phyloP scores from a whole-genome alignment of 2,888 invertebrate genomes.

The Melipona beecheii region DNA sequence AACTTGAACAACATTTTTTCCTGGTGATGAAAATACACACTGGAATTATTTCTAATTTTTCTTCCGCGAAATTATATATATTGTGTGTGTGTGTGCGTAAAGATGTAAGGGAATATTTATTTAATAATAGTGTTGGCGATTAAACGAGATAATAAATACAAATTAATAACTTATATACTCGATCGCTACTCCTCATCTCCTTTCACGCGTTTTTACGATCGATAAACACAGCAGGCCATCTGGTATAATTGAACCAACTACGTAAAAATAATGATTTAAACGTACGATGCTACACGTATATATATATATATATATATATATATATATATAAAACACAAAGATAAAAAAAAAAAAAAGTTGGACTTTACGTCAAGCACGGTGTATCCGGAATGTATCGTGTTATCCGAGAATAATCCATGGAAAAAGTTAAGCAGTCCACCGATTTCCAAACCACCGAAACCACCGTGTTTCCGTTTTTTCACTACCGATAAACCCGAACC shows the following conservation, averaged over 20 bases:
- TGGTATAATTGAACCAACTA: too few species aligned
- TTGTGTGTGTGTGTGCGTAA: background rate
- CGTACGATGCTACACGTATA: too few species aligned
- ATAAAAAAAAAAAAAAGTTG: background rate
- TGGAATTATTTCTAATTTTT: background rate
- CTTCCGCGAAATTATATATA: background rate
- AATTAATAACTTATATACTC: too few species aligned
- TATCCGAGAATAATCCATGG: background rate
- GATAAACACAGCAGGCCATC: too few species aligned
- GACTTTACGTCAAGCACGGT: background rate
- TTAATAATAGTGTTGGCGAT: too few species aligned
- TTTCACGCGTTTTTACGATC: too few species aligned
- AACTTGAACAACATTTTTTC: conserved; percentile 17
- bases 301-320: too few species aligned
- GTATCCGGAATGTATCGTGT: background rate
- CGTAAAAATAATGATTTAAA: too few species aligned
- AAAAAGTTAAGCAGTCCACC: background rate
- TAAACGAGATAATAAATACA: too few species aligned
- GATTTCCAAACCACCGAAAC: background rate
- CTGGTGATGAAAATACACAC: background rate
- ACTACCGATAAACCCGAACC: background rate
- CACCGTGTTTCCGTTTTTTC: background rate
- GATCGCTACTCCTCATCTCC: too few species aligned
- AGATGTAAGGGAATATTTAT: too few species aligned
- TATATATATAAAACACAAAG: too few species aligned